Evolutionary conservation across 2,888 invertebrate genomes (phyloP).

Genomic region (Pheosia tremula): DNA sequence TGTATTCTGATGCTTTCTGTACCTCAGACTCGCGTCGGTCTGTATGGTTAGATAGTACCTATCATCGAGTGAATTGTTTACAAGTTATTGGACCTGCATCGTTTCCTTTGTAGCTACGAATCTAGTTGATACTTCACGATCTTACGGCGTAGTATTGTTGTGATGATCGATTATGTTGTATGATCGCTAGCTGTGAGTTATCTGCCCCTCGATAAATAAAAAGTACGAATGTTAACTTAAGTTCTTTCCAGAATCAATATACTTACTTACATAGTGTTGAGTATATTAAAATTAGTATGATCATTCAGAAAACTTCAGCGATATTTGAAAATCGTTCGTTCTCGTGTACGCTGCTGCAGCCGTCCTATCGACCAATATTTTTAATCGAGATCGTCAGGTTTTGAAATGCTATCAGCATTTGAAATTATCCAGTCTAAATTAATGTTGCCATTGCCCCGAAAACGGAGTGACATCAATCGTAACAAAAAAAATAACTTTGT

Average conservation of each 20-base stretch:
- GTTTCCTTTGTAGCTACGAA: constrained; percentile 63
- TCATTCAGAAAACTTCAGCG: constrained; percentile 23
- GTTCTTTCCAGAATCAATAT: background rate
- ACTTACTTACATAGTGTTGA: background rate
- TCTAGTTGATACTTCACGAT: constrained; percentile 66
- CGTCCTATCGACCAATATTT: constrained; percentile 59
- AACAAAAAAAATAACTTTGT: too few species aligned
- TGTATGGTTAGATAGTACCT: constrained; percentile 67
- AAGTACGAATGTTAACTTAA: background rate
- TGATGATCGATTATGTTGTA: constrained; percentile 66
- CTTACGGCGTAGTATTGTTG: constrained; percentile 62
- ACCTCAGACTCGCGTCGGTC: constrained; percentile 69
- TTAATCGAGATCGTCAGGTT: constrained; percentile 31
- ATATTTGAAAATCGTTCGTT: constrained; percentile 30
- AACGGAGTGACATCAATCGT: too few species aligned
- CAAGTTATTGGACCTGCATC: constrained; percentile 59
- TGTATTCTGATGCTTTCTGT: constrained; percentile 69
- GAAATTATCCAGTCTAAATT: too few species aligned
- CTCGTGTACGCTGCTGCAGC: constrained; percentile 42
- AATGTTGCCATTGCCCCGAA: too few species aligned
- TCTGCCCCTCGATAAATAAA: constrained; percentile 15
- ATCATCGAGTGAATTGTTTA: constrained; percentile 64
- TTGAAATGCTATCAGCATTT: constrained; percentile 13
- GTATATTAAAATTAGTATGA: constrained; percentile 4
- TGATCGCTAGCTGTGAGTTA: constrained; percentile 66